Conservation (phyloP, 2,113 vertebrate species). For the Henicopernis longicauda region DNA sequence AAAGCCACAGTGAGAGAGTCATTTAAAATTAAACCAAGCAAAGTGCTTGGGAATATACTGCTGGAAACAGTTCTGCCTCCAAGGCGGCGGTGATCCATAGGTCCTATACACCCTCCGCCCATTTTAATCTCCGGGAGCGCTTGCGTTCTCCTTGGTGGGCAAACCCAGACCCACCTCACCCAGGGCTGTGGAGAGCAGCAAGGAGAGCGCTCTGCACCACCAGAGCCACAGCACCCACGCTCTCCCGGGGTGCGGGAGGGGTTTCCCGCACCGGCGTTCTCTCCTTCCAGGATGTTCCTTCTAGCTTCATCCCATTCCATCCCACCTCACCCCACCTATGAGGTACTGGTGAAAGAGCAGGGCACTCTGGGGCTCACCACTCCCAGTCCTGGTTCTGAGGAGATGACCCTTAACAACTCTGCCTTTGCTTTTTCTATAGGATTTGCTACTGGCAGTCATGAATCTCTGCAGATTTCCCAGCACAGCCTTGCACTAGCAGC, state of each 20-base stretch:
- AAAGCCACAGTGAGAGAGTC: background rate
- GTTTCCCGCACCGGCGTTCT: background rate
- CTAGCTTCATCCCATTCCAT: background rate
- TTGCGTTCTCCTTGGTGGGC: background rate
- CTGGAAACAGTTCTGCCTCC: background rate
- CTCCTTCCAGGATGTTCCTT: background rate
- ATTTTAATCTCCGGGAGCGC: background rate
- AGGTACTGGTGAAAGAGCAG: background rate
- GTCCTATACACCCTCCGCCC: background rate
- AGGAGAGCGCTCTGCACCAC: background rate
- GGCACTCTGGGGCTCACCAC: background rate
- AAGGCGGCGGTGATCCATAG: background rate
- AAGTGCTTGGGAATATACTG: background rate
- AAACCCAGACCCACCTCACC: background rate
- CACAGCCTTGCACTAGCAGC: background rate
- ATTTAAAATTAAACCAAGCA: conserved; percentile 27
- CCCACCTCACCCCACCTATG: background rate
- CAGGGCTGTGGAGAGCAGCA: background rate
- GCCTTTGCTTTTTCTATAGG: background rate
- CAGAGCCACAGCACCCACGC: fast-evolving
- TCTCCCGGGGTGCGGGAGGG: background rate
- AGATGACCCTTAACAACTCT: background rate
- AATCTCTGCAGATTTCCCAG: background rate
- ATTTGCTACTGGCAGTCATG: background rate
- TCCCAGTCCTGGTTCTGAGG: background rate